Conservation (phyloP, 2,797 vertebrate species). For the Poeciliopsis presidionis region DNA sequence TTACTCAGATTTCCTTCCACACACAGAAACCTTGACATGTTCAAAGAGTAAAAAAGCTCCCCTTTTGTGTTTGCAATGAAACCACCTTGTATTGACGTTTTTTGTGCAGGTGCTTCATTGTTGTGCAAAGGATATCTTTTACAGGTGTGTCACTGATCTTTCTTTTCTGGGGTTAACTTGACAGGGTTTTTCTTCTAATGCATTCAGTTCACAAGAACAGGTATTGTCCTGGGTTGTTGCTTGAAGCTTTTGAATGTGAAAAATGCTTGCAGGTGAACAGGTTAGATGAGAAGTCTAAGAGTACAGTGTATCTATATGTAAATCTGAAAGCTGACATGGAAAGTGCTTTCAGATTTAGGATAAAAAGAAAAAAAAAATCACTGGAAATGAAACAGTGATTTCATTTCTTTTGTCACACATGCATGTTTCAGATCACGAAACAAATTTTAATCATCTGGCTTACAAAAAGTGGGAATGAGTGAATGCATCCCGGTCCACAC, state of each 20-base stretch:
- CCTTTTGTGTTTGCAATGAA: conserved; percentile 15
- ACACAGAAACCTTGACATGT: neutral
- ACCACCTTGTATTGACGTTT: neutral
- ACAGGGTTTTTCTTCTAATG: neutral
- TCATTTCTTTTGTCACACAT: neutral
- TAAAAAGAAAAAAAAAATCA: neutral
- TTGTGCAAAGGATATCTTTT: neutral
- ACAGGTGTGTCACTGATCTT: conserved; percentile 4
- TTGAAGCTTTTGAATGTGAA: neutral
- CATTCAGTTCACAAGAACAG: neutral
- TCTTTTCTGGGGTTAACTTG: neutral
- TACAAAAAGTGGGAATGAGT: neutral
- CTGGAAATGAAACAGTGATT: neutral
- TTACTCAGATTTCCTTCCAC: neutral
- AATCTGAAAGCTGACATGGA: neutral
- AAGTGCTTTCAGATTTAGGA: neutral
- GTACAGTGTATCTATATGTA: neutral
- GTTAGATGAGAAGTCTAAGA: conserved; percentile 4
- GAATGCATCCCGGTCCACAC: neutral
- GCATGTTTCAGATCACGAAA: neutral
- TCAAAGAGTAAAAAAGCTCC: neutral
- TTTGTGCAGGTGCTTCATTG: conserved; percentile 1
- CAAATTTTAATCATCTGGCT: neutral
- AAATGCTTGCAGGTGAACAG: conserved; percentile 2
- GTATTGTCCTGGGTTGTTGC: neutral